phyloP scores from a whole-genome alignment of 1,140 invertebrate genomes.

The Scaptomyza montana region DNA sequence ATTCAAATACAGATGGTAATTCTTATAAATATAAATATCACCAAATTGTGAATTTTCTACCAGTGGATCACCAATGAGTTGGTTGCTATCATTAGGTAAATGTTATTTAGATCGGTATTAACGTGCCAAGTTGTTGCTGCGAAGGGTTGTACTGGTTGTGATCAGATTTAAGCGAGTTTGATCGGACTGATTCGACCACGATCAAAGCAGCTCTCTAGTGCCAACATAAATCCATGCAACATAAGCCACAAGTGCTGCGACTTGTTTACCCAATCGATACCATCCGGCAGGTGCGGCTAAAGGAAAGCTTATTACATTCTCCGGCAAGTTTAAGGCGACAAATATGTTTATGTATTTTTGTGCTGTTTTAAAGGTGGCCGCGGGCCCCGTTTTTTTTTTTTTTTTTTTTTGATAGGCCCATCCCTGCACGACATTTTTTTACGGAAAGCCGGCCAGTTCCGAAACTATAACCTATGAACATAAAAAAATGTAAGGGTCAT shows the following conservation, averaged over 20 bases:
- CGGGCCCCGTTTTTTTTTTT: no score
- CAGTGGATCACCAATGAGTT: constrained; percentile 1
- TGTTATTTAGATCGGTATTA: not conserved
- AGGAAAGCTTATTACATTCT: constrained; percentile 50
- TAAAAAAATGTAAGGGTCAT: no score
- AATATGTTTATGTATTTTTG: constrained; percentile 4
- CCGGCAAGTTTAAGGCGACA: constrained; percentile 59
- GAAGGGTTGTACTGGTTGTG: no score
- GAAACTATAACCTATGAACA: no score
- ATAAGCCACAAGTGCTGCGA: constrained; percentile 49
- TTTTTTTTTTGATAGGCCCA: no score
- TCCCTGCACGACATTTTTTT: no score
- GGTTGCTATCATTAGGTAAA: not conserved
- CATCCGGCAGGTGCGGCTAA: not conserved
- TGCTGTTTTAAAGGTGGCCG: not conserved
- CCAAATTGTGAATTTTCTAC: constrained; percentile 12
- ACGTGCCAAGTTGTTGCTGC: not conserved
- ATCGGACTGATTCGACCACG: no score
- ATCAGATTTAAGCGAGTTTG: no score
- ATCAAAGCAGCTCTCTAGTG: not conserved
- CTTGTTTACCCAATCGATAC: constrained; percentile 46
- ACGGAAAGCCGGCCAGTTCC: no score
- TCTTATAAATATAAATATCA: constrained; percentile 20
- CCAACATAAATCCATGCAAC: not conserved
- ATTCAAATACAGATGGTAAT: constrained; percentile 10